Base-by-base conservation (phyloP, 1,140 invertebrate species). In the Amyelois transitella region DNA sequence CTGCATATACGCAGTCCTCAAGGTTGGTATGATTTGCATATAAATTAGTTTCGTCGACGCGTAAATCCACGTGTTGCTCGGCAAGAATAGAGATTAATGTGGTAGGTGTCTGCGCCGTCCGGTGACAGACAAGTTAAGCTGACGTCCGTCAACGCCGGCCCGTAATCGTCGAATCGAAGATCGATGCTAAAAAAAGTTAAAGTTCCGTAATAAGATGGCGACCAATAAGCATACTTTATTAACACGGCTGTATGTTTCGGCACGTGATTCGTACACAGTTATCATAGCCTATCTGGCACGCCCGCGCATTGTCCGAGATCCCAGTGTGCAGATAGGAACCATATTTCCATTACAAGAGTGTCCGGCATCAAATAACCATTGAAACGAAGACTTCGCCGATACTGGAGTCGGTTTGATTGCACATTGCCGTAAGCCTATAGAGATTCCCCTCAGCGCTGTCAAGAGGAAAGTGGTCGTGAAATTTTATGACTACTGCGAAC, bases 121-220 rank as follows among this genome's bases (percentile, higher is more conserved):
- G 69, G 73, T 83, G 81, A 85, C 77, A 77, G 82, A 83, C 80
- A 80, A 77, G 66, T 78, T 88, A 85, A 88, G 85, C 80, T 72
- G 82, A 83, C 81, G 80, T 88, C 82, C 85, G 85, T 86, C 85
- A 87, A 85, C 85, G 81, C 79, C 66, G 69, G 70, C 69, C 61
- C 73, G 77, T 81, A 83, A 84, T 86, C 82, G 69, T 69, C 75
- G 72, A 75, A 84, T 83, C 82, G 72, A 77, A 86, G 82, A 86
- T 81, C 81, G 70, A 80, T 85, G 80, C 67, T 86, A 85, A 88
- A 81, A 72, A 65, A 73, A 58, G 80, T 77, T 87, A 53, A 60
- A 60, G 56, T 62, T 55, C 59, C 47, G 56, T 55, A 60, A 60
- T 60, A 53, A 60, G 32, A 66, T 57, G 51, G 51, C 48, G 25